A percentile compares a stretch with the other conserved stretches of the same genome.
Evolutionary conservation across 2,888 invertebrate species (phyloP).

Genomic region (Mimumesa dahlbomi): DNA sequence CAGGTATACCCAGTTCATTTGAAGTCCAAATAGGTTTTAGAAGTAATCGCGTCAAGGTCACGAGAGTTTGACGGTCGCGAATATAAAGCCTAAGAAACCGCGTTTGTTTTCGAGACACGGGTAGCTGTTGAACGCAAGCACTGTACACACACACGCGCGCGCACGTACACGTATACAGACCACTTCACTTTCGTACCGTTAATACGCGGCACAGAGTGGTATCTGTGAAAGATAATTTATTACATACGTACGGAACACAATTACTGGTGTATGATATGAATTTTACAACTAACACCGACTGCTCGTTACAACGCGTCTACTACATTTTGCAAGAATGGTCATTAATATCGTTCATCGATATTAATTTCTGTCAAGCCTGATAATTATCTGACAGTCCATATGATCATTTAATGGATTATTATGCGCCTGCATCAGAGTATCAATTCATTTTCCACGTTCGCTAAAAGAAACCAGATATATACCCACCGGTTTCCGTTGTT

Average conservation of each 20-base stretch:
- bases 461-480: slow-evolving; percentile 30
- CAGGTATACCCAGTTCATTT: no score
- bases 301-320: slow-evolving; percentile 23
- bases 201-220: no score
- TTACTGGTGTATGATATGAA: slow-evolving; percentile 52
- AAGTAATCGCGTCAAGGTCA: no score
- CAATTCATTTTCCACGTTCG: slow-evolving; percentile 54
- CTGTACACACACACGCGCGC: no score
- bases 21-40: no score
- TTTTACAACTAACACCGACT: slow-evolving; percentile 45
- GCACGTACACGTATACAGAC: no score
- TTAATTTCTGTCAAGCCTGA: slow-evolving; percentile 54
- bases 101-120: no score
- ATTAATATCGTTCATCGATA: slow-evolving; percentile 60
- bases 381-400: slow-evolving; percentile 56
- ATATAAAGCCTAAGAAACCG: no score
- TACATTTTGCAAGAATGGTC: slow-evolving; percentile 49
- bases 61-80: no score
- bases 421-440: slow-evolving; percentile 50
- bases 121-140: no score
- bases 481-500: slow-evolving; percentile 20
- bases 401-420: slow-evolving; percentile 61
- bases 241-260: slow-evolving; percentile 41
- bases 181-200: no score
- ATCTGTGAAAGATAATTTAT: slow-evolving; percentile 50